These are phyloP conservation scores for Isotomurus palustris DNA, from an alignment of 2,888 invertebrate genomes.

Conservation along the genomic window DNA sequence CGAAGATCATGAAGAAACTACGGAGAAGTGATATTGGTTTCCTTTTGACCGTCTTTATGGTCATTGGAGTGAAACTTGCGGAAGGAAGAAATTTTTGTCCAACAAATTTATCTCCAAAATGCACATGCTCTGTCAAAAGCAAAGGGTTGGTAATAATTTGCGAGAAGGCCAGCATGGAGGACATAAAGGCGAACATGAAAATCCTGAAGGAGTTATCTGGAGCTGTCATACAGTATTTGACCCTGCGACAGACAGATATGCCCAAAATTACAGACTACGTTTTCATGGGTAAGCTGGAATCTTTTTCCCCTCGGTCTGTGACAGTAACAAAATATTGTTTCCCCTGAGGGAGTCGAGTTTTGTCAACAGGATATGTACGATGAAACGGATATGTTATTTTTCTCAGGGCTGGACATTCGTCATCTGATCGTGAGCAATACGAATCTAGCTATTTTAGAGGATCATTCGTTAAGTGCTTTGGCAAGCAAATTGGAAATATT, in stretches of 20 bases:
- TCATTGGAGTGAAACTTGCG: constrained; percentile 50
- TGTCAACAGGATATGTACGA: neutral
- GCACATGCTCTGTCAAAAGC: constrained; percentile 78
- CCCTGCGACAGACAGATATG: constrained; percentile 77
- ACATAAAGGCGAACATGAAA: constrained; percentile 75
- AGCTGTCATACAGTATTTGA: constrained; percentile 80
- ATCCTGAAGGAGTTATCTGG: constrained; percentile 58
- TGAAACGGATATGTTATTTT: neutral
- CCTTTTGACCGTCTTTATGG: constrained; percentile 32
- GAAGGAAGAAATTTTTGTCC: constrained; percentile 49
- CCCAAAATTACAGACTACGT: constrained; percentile 71
- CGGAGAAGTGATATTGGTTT: constrained; percentile 25
- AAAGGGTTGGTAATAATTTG: constrained; percentile 83
- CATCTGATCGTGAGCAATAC: constrained; percentile 82
- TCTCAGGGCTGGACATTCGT: constrained; percentile 67
- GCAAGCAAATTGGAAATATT: constrained; percentile 72
- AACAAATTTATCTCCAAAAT: constrained; percentile 63
- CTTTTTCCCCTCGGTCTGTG: neutral
- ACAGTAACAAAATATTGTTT: neutral
- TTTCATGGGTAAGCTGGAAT: constrained; percentile 61
- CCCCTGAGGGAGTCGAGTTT: neutral
- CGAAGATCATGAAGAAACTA: constrained; percentile 25
- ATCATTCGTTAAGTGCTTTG: constrained; percentile 79
- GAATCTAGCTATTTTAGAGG: constrained; percentile 80
- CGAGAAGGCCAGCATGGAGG: constrained; percentile 75